Conservation (phyloP, 2,888 invertebrate genomes). For the Hypena proboscidalis region DNA sequence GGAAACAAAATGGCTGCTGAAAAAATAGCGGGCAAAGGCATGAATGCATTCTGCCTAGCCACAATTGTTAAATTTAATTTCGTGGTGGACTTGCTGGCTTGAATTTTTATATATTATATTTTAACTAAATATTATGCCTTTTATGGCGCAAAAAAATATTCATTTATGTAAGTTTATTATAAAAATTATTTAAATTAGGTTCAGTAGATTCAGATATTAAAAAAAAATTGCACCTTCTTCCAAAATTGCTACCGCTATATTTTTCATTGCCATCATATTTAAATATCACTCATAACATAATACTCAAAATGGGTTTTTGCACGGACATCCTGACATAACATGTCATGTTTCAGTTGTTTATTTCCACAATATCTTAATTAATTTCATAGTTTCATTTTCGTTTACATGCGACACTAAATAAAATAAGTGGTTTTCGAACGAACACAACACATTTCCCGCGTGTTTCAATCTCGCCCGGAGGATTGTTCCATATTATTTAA, state of each 20-base stretch:
- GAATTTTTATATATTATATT: slow-evolving; percentile 20
- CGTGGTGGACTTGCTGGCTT: not conserved
- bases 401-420: slow-evolving; percentile 8
- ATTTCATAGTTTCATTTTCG: too few relatives aligned
- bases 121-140: not conserved
- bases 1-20: slow-evolving; percentile 26
- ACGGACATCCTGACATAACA: too few relatives aligned
- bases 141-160: not conserved
- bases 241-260: too few relatives aligned
- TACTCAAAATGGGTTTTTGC: too few relatives aligned
- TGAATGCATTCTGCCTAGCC: slow-evolving; percentile 23
- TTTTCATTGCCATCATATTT: too few relatives aligned
- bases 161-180: too few relatives aligned
- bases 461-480: slow-evolving; percentile 28
- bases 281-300: too few relatives aligned
- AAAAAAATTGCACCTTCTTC: too few relatives aligned
- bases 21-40: slow-evolving; percentile 15
- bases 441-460: slow-evolving; percentile 17
- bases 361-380: too few relatives aligned
- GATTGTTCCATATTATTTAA: slow-evolving; percentile 24
- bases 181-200: too few relatives aligned
- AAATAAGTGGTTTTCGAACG: slow-evolving; percentile 10
- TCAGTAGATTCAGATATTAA: too few relatives aligned
- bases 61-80: slow-evolving; percentile 43
- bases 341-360: too few relatives aligned